Base-by-base conservation (phyloP, 2,888 invertebrate genomes). In the Hartigia nigra region DNA sequence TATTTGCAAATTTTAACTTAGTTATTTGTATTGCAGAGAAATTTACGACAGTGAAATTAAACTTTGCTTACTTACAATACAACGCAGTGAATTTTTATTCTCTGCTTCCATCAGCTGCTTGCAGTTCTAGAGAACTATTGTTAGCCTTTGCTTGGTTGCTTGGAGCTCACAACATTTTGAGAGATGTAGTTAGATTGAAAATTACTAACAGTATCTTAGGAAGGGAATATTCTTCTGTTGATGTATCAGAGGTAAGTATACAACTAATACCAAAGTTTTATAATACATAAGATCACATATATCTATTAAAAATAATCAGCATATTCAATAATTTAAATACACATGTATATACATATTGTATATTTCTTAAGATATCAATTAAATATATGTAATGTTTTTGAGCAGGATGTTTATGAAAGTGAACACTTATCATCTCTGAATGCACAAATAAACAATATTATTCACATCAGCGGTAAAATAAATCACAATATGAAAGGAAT, bases 121-220 rank as follows among this genome's bases (percentile, higher is more conserved):
- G 74, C 72, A 84, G 86, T 55, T 91, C 86, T 80, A 87, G 90
- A 80, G 88, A 89, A 80, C 84, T 92, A 72, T 84, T 92, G 74
- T 78, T 92, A 74, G 91, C 92, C 12, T 82, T 92, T 35, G 87
- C 88, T 31, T 92, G 91, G 90, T 78, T 92, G 23, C 77, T 92
- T 34, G 86, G 88, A 74, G 87, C 84, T 1, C 85, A 90, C 75
- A 81, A 89, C 81, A 81, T 85, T 77, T 76, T 91, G 69, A 83
- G 83, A 74, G 81, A 81, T 31, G 77, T 86, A 12, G 80, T 90
- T 4, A 80, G 82, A 70, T 74, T 80, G 12, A 87, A 87, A 82
- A 78, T 92, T 3, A 69, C 81, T 9, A 81, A 86, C 31, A 87
- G 89, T 75, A 75, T 84, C 31, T 77, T 90, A 36, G 88, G 89